These are phyloP conservation scores for Ancistrus triradiatus DNA, from an alignment of 2,113 vertebrate genomes.

Conservation along the genomic window DNA sequence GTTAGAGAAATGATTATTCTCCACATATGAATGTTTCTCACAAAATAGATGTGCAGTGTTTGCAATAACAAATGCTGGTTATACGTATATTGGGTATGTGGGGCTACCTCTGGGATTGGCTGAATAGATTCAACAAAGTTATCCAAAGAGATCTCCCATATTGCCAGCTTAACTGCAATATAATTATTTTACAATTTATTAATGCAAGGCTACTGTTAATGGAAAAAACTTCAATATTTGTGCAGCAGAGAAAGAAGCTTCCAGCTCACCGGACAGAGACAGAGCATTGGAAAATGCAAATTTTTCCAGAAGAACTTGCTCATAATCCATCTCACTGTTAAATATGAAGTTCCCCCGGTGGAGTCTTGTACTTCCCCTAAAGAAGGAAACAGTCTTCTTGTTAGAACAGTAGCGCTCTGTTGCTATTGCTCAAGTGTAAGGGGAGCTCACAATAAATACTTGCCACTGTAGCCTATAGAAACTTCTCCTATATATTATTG, in stretches of 20 bases:
- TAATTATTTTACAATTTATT: background rate
- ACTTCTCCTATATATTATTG: too few species aligned
- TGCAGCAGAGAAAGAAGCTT: background rate
- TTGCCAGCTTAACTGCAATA: slow-evolving; percentile 88
- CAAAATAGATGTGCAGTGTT: background rate
- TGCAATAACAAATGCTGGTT: background rate
- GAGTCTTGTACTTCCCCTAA: slow-evolving; percentile 87
- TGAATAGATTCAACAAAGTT: slow-evolving; percentile 96
- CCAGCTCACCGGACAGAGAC: slow-evolving; percentile 83
- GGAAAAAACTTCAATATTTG: too few species aligned
- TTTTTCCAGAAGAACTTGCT: slow-evolving; percentile 84
- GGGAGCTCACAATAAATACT: too few species aligned
- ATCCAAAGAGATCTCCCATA: slow-evolving; percentile 94
- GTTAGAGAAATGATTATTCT: too few species aligned
- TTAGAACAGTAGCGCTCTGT: background rate
- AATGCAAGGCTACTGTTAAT: background rate
- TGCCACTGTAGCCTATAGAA: too few species aligned
- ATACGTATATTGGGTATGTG: slow-evolving; percentile 12
- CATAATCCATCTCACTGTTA: slow-evolving; percentile 71
- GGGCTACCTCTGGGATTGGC: slow-evolving; percentile 91
- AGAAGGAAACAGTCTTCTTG: background rate
- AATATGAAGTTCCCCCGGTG: slow-evolving; percentile 83
- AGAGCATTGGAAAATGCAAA: slow-evolving; percentile 98
- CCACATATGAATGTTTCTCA: background rate
- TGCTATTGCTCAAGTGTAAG: too few species aligned